These are phyloP conservation scores for Apodemus speciosus DNA, from an alignment of 2,113 vertebrate genomes.

Conservation along the genomic window DNA sequence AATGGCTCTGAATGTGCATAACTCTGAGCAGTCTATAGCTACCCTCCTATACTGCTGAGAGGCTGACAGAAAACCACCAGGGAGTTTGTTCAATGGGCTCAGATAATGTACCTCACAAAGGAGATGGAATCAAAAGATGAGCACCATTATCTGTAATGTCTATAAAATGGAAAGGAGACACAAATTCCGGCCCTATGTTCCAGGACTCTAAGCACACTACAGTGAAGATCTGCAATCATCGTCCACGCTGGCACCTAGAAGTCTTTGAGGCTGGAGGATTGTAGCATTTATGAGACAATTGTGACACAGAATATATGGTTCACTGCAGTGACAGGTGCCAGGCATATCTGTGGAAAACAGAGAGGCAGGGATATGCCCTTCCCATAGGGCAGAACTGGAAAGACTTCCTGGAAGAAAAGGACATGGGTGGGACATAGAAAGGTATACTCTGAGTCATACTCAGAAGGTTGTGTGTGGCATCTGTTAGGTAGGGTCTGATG, in stretches of 20 bases:
- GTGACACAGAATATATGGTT: neutral
- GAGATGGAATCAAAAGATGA: neutral
- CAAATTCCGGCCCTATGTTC: neutral
- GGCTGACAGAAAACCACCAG: neutral
- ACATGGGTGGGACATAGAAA: neutral
- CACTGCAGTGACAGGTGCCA: neutral
- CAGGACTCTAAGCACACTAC: neutral
- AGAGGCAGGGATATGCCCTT: neutral
- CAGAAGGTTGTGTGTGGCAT: neutral
- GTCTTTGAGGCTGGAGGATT: neutral
- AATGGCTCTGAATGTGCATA: neutral
- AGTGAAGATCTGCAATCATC: too few species aligned
- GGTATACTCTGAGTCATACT: fast-evolving
- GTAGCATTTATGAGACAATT: neutral
- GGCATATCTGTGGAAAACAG: too few species aligned
- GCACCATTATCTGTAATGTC: too few species aligned
- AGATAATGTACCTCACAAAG: neutral
- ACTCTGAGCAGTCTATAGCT: neutral
- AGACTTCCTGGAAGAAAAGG: neutral
- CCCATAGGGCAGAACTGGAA: neutral
- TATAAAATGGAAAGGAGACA: neutral
- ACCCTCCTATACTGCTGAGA: neutral
- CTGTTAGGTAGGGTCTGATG: neutral
- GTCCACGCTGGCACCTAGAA: neutral
- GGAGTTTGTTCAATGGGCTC: neutral